Percentiles rank a stretch among this genome's conserved stretches.
Evolutionary conservation across 2,888 invertebrate genomes (phyloP).

Genomic region (Drosophila pullipes): DNA sequence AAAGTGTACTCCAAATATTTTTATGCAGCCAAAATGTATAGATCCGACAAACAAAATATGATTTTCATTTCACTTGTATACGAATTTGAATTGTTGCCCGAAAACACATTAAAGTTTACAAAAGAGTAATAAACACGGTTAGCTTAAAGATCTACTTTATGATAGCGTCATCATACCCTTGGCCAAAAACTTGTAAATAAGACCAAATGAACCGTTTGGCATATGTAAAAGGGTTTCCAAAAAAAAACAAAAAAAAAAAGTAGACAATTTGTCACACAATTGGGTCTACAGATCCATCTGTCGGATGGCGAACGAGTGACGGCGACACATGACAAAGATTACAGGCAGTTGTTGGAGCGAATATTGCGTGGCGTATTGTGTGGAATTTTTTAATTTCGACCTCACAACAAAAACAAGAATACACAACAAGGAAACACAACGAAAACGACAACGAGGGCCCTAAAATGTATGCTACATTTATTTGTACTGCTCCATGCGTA

Average conservation of each 20-base stretch:
- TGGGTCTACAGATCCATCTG: slow-evolving; percentile 51
- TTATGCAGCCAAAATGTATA: background rate
- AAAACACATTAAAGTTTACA: background rate
- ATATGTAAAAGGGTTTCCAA: slow-evolving; percentile 46
- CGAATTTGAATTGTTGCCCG: background rate
- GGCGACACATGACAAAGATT: slow-evolving; percentile 68
- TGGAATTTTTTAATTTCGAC: slow-evolving; percentile 78
- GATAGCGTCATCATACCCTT: slow-evolving; percentile 23
- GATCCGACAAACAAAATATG: background rate
- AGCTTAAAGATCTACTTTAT: slow-evolving; percentile 9
- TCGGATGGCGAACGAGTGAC: slow-evolving; percentile 40
- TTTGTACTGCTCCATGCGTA: slow-evolving; percentile 24
- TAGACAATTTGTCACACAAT: slow-evolving; percentile 78
- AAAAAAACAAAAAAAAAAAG: slow-evolving; percentile 37
- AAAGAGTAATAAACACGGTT: background rate
- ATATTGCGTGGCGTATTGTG: slow-evolving; percentile 51
- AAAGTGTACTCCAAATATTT: background rate
- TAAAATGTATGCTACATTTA: slow-evolving; percentile 46
- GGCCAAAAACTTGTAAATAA: slow-evolving; percentile 30
- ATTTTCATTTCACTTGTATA: background rate
- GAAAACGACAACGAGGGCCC: slow-evolving; percentile 14
- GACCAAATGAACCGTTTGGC: slow-evolving; percentile 30
- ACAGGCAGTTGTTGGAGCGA: slow-evolving; percentile 29
- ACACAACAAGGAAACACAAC: slow-evolving; percentile 18
- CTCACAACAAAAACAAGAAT: slow-evolving; percentile 33